A percentile compares a stretch with the other conserved stretches of the same genome.
phyloP scores from a whole-genome alignment of 2,797 vertebrate species.

The Coreius guichenoti region DNA sequence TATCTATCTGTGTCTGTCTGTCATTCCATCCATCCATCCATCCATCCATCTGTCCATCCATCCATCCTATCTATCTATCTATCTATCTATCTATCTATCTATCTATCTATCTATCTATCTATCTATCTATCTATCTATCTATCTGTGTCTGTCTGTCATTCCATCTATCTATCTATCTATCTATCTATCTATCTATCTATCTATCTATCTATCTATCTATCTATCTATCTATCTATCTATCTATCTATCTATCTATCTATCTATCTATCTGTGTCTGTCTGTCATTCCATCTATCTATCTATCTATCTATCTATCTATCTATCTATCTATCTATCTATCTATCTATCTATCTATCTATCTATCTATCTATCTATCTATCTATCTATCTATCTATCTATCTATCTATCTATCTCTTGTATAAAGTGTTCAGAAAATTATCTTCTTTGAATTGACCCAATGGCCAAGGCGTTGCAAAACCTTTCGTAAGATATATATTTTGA shows the following conservation, averaged over 20 bases:
- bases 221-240: background rate
- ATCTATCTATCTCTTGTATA: background rate
- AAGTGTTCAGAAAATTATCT: background rate
- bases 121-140: too few relatives aligned
- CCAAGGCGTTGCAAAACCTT: background rate
- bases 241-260: background rate
- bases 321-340: background rate
- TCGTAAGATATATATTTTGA: background rate
- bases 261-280: rapidly evolving
- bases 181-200: too few relatives aligned
- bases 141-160: too few relatives aligned
- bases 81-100: too few relatives aligned
- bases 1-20: too few relatives aligned
- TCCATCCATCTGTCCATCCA: too few relatives aligned
- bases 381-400: background rate
- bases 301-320: background rate
- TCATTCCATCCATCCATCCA: too few relatives aligned
- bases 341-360: rapidly evolving
- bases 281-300: rapidly evolving
- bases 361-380: background rate
- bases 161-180: rapidly evolving
- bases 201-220: rapidly evolving
- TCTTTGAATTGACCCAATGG: background rate
- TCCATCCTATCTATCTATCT: too few relatives aligned
- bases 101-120: too few relatives aligned